Conservation (phyloP, 2,113 vertebrate species). For the Anthoscopus minutus region DNA sequence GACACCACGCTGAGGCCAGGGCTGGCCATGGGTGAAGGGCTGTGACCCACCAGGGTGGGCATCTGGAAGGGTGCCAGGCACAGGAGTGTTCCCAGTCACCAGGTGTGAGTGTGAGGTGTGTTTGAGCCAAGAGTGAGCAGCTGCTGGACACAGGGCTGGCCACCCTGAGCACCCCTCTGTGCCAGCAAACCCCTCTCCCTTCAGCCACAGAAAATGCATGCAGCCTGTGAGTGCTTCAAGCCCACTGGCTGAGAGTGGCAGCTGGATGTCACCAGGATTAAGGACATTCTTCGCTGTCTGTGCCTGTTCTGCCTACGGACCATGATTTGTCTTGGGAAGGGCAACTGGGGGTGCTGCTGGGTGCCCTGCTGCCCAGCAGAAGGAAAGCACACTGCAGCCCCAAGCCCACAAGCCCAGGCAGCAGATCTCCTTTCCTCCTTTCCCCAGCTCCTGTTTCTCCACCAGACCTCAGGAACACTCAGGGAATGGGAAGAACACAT, state of each 20-base stretch:
- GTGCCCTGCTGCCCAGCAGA: no score
- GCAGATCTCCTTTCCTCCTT: background rate
- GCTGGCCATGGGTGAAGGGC: background rate
- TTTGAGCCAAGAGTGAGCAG: background rate
- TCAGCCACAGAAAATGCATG: background rate
- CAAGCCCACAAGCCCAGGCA: background rate
- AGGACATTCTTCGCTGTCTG: fast-evolving
- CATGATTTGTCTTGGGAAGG: fast-evolving
- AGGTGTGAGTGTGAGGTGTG: background rate
- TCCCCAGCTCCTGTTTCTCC: background rate
- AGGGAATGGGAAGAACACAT: background rate
- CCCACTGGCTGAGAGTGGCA: background rate
- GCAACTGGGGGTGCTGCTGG: background rate
- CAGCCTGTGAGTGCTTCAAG: background rate
- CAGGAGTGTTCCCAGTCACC: background rate
- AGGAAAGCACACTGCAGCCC: background rate
- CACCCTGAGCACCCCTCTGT: background rate
- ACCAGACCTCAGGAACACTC: constrained; percentile 27
- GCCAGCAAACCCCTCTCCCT: background rate
- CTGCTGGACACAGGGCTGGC: background rate
- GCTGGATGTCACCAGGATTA: background rate
- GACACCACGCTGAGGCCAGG: background rate
- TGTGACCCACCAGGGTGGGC: background rate
- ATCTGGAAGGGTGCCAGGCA: fast-evolving
- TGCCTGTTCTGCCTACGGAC: fast-evolving